These are phyloP conservation scores for Manduca sexta DNA, from an alignment of 1,140 invertebrate genomes.

Conservation along the genomic window DNA sequence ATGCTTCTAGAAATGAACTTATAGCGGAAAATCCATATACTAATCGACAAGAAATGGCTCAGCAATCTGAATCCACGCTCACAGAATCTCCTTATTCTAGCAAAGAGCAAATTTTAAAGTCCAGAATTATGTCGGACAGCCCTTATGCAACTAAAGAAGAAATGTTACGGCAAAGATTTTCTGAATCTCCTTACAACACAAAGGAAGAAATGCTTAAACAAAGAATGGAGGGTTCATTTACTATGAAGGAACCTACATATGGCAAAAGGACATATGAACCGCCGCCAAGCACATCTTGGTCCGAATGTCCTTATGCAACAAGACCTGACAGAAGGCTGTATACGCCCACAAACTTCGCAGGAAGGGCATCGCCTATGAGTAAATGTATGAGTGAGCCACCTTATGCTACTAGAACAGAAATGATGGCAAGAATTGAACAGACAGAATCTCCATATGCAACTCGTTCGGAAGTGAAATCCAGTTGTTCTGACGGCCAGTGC, in stretches of 20 bases:
- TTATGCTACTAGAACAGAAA: slow-evolving; percentile 58
- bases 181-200: slow-evolving; percentile 67
- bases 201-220: slow-evolving; percentile 66
- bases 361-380: slow-evolving; percentile 53
- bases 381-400: slow-evolving; percentile 69
- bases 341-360: slow-evolving; percentile 52
- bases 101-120: slow-evolving; percentile 66
- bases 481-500: slow-evolving; percentile 54
- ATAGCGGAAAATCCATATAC: slow-evolving; percentile 52
- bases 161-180: slow-evolving; percentile 64
- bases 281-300: slow-evolving; percentile 55
- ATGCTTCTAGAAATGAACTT: slow-evolving; percentile 30
- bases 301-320: slow-evolving; percentile 51
- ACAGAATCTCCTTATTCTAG: slow-evolving; percentile 65
- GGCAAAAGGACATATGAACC: slow-evolving; percentile 65
- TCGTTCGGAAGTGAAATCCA: slow-evolving; percentile 55
- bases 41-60: slow-evolving; percentile 49
- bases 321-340: slow-evolving; percentile 57
- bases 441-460: slow-evolving; percentile 54
- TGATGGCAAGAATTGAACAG: slow-evolving; percentile 54
- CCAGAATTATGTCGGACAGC: slow-evolving; percentile 57
- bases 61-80: slow-evolving; percentile 47
- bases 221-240: slow-evolving; percentile 50
- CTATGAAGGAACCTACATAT: slow-evolving; percentile 51
- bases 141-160: slow-evolving; percentile 70